These are phyloP conservation scores for Sebastolobus alascanus DNA, from an alignment of 2,797 vertebrate species.

Conservation along the genomic window DNA sequence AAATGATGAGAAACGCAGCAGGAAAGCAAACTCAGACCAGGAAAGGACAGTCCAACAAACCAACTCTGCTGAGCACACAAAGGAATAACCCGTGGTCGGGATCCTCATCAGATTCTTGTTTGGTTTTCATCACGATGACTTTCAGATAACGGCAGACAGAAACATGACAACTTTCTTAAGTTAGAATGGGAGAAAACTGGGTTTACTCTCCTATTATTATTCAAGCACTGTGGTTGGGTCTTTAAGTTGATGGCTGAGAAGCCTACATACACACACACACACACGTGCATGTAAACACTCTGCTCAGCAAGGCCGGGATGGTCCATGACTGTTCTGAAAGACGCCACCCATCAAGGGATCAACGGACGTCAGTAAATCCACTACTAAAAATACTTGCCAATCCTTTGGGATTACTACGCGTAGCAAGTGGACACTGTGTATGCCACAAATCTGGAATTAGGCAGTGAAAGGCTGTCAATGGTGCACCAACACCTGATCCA, in stretches of 20 bases:
- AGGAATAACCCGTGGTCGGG: background rate
- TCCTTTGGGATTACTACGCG: slow-evolving; percentile 84
- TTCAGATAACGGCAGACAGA: background rate
- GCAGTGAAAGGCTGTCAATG: slow-evolving; percentile 77
- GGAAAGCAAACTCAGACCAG: background rate
- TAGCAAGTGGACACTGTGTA: slow-evolving; percentile 81
- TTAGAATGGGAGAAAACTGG: background rate
- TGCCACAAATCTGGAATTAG: slow-evolving; percentile 82
- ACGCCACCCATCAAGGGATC: slow-evolving; percentile 81
- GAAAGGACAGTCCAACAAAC: background rate
- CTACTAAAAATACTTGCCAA: slow-evolving; percentile 86
- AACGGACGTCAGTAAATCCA: slow-evolving; percentile 82
- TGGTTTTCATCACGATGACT: background rate
- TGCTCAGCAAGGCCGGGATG: slow-evolving; percentile 22
- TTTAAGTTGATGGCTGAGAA: background rate
- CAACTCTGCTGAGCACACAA: background rate
- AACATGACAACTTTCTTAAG: background rate
- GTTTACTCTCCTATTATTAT: background rate
- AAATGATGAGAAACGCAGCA: background rate
- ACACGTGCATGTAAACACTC: slow-evolving; percentile 35
- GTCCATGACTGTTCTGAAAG: slow-evolving; percentile 63
- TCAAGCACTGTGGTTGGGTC: background rate
- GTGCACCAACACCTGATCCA: slow-evolving; percentile 73
- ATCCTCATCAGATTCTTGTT: background rate
- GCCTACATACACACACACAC: background rate